Base-by-base conservation (phyloP, 2,888 invertebrate genomes). In the Idaea aversata region DNA sequence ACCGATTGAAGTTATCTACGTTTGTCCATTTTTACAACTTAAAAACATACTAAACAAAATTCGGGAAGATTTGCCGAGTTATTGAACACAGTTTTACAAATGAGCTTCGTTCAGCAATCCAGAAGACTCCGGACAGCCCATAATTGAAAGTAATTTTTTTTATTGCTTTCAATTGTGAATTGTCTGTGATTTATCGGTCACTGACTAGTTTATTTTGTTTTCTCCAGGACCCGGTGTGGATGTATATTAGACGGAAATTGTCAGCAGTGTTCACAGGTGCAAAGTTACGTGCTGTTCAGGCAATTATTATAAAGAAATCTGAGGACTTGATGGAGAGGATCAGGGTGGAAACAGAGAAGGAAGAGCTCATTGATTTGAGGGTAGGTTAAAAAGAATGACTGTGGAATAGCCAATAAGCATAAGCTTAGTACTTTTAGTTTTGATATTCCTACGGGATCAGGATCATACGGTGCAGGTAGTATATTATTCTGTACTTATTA, bases 161-260 rank as follows among this genome's bases (percentile, higher is more conserved):
- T 57, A n/a, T 5, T 34, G 57, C 57, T n/a, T 16, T n/a, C 16
- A 36, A 34, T 62, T 36, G 5, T 36, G 3, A 0, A 6, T 47
- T 16, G 61, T 4, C 0, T 5, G n/a, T 4, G 57, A 36, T 15
- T n/a, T 13, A 58, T 47, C 7, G 59, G 13, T 47, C 10, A 10
- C 47, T 47, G 13, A 47, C 25, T 34, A 34, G 5, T 59, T 57
- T 60, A 15, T 62, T 65, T 38, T 5, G 25, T 16, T 6, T 34
- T 34, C 1, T 62, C 5, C 64, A 86, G 87, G 87, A 87, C 61
- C 86, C 87, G 0, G 6, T 74, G 3, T 87, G 87, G 87, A 73
- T 79, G 6, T 72, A 72, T 1, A 4, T 86, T 0, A 75, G 87
- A 34, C 73, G 74, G 5, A 78, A 78, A 0, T 64, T 87, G 57